Evolutionary conservation across 1,140 invertebrate species (phyloP), one percentile per base, ranked within the genome.

Genomic region (Drosophila sechellia): DNA sequence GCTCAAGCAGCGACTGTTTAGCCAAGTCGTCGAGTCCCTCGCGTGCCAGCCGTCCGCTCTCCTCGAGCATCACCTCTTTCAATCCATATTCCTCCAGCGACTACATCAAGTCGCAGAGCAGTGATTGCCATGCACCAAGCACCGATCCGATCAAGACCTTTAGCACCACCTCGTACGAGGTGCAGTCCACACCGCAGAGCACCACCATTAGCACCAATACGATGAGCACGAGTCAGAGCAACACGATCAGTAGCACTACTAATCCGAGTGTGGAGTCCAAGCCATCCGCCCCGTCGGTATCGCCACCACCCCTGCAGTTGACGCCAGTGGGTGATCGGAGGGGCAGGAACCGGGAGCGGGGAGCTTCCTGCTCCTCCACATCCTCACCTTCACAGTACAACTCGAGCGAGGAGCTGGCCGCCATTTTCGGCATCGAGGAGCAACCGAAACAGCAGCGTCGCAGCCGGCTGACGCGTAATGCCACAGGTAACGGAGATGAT

Each of bases 341-440:
- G n/a, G 4, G 42, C 42, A 45, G 42, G 17, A 45, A 20, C 42
- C 42, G 42, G 17, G 58, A 40, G 3, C 55, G 77, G 11, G 61
- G 56, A 3, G 60, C 10, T 11, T 68, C 64, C 3, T 68, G 64
- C 46, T 68, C 64, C 37, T 68, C 64, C 59, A 80, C 78, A n/a
- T 91, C 85, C 3, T 87, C 84, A 42, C 81, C 90, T 17, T 94
- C 94, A 50, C 94, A 94, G 86, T 94, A 94, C 81, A 94, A 94
- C 79, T 94, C 94, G 5, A 94, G 94, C 69, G 94, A 94, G 81
- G 94, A 94, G 79, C 90, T 94, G 58, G 94, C 94, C 5, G 94
- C 94, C 61, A 94, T 94, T 59, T 94, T 94, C 87, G 91, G 91
- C 72, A 92, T 92, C 13, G 91, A 86, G 42, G 87, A 92, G 70